These are phyloP conservation scores for Eretmochelys imbricata DNA, from an alignment of 2,113 vertebrate species.

Conservation along the genomic window DNA sequence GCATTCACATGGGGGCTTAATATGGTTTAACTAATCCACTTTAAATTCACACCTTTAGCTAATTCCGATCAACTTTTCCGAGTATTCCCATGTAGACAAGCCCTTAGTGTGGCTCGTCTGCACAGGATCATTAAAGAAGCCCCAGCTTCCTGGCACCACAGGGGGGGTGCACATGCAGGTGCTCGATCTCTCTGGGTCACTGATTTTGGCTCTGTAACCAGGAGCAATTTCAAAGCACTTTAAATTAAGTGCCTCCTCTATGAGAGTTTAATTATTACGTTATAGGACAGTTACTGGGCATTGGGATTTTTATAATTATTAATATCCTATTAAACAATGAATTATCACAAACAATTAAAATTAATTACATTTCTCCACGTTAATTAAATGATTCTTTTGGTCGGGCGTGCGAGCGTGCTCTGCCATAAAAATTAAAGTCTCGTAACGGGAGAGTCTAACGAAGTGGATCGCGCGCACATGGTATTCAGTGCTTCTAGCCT, in stretches of 20 bases:
- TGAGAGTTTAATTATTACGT: constrained; percentile 73
- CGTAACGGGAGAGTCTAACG: neutral
- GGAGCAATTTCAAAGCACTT: constrained; percentile 9
- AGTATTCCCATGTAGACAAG: neutral
- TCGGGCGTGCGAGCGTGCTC: constrained; percentile 44
- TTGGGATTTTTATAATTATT: constrained; percentile 68
- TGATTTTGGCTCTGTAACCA: neutral
- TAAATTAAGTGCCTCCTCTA: constrained; percentile 47
- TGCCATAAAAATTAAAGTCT: constrained; percentile 40
- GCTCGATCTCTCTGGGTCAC: accelerated
- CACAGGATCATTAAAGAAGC: neutral
- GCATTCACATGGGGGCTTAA: neutral
- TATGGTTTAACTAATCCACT: neutral
- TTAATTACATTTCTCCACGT: constrained; percentile 80
- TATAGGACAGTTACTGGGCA: constrained; percentile 64
- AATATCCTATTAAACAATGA: constrained; percentile 80
- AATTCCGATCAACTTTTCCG: neutral
- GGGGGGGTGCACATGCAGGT: accelerated
- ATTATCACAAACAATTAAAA: constrained; percentile 80
- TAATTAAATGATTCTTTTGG: constrained; percentile 80
- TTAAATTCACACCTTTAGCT: neutral
- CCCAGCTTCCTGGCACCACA: neutral
- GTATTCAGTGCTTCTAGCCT: accelerated
- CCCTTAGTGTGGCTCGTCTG: neutral
- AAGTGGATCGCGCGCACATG: accelerated